These are phyloP conservation scores for Torymus auratus DNA, from an alignment of 2,888 invertebrate species.

Conservation along the genomic window DNA sequence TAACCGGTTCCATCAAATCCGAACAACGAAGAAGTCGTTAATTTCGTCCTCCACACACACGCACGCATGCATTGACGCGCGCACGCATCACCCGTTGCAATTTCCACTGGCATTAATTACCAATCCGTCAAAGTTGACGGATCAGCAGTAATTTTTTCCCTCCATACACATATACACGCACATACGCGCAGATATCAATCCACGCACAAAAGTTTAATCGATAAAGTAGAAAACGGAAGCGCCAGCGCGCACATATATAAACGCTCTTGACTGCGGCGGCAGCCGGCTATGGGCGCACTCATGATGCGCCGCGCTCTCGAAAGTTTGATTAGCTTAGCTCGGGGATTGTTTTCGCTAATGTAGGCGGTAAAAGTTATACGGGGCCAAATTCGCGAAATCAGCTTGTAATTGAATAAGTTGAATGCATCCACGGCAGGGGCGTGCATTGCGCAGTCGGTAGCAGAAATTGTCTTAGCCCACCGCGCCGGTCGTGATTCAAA, in stretches of 20 bases:
- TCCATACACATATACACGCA: too few relatives aligned
- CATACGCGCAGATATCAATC: background rate
- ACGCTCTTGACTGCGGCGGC: too few relatives aligned
- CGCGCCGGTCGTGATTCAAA: background rate
- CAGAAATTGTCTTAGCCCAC: background rate
- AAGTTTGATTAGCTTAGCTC: constrained; percentile 43
- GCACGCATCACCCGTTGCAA: background rate
- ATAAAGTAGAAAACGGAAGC: constrained; percentile 11
- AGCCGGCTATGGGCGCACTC: too few relatives aligned
- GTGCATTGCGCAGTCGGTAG: background rate
- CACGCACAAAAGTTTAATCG: constrained; percentile 35
- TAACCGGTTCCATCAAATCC: background rate
- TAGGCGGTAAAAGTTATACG: constrained; percentile 12
- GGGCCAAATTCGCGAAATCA: constrained; percentile 8
- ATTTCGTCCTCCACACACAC: background rate
- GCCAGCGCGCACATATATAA: too few relatives aligned
- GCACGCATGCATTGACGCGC: too few relatives aligned
- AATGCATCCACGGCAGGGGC: background rate
- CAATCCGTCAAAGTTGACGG: constrained; percentile 30
- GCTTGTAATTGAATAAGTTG: constrained; percentile 50
- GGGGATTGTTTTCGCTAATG: background rate
- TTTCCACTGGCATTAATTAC: constrained; percentile 17
- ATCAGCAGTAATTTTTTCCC: background rate
- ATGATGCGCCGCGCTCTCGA: background rate
- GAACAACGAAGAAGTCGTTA: constrained; percentile 14